A percentile compares a stretch with the other conserved stretches of the same genome.
Conservation (phyloP, 2,888 invertebrate species). For the Nomada ruficornis region DNA sequence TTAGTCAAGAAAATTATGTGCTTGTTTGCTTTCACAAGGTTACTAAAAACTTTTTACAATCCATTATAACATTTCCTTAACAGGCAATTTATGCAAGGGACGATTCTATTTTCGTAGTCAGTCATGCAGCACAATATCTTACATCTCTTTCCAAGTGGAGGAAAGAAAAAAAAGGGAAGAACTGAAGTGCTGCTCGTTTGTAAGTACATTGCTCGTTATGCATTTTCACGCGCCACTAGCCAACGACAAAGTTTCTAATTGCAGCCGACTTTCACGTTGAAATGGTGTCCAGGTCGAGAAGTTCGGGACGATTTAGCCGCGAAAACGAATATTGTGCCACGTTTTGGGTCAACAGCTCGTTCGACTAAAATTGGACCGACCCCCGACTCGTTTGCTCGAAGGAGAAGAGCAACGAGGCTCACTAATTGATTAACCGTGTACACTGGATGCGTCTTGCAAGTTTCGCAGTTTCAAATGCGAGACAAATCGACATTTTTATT, state of each 20-base stretch:
- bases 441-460: not conserved
- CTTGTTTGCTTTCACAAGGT: no score
- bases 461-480: no score
- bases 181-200: no score
- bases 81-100: no score
- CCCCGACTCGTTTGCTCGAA: constrained; percentile 5
- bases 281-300: constrained; percentile 23
- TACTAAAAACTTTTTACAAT: no score
- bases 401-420: not conserved
- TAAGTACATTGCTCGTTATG: not conserved
- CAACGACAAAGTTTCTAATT: constrained; percentile 35
- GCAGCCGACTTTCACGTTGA: constrained; percentile 29
- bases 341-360: constrained; percentile 50
- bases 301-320: constrained; percentile 10
- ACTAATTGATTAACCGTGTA: not conserved
- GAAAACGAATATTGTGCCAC: constrained; percentile 20
- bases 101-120: no score
- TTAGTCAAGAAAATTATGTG: no score
- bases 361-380: constrained; percentile 14
- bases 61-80: no score
- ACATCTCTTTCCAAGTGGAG: not conserved
- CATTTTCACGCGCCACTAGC: constrained; percentile 13
- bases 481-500: no score
- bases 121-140: no score
- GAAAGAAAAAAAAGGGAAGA: not conserved